A percentile compares a stretch with the other conserved stretches of the same genome.
These are phyloP conservation scores for Columbina picui DNA, from an alignment of 2,113 vertebrate genomes.

Conservation along the genomic window DNA sequence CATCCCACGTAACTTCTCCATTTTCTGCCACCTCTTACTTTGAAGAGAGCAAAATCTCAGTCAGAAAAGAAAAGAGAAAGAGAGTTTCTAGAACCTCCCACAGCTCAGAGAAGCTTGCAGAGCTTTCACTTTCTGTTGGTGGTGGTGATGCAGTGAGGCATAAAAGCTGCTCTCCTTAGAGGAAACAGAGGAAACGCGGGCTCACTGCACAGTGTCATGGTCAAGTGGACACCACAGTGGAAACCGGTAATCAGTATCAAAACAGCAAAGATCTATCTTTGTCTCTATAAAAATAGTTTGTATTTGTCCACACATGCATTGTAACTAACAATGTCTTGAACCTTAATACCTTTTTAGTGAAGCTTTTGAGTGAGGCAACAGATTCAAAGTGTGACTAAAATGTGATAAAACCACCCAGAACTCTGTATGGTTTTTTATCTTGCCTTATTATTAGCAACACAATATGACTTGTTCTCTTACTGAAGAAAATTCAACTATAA, in stretches of 20 bases:
- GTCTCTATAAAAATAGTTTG: neutral
- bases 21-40: neutral
- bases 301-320: neutral
- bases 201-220: neutral
- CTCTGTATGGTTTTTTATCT: neutral
- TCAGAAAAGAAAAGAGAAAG: neutral
- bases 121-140: neutral
- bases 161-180: fast-evolving
- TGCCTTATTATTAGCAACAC: neutral
- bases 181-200: neutral
- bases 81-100: fast-evolving
- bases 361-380: neutral
- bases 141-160: fast-evolving
- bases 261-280: neutral
- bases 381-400: neutral
- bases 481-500: neutral
- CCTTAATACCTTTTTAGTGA: neutral
- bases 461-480: neutral
- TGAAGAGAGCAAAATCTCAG: neutral
- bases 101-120: neutral
- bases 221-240: neutral
- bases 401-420: neutral
- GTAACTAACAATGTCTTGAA: neutral
- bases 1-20: constrained; percentile 65
- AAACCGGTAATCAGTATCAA: neutral